Base-by-base conservation (phyloP, 1,140 invertebrate genomes). In the Macrotrachela quadricornifera region DNA sequence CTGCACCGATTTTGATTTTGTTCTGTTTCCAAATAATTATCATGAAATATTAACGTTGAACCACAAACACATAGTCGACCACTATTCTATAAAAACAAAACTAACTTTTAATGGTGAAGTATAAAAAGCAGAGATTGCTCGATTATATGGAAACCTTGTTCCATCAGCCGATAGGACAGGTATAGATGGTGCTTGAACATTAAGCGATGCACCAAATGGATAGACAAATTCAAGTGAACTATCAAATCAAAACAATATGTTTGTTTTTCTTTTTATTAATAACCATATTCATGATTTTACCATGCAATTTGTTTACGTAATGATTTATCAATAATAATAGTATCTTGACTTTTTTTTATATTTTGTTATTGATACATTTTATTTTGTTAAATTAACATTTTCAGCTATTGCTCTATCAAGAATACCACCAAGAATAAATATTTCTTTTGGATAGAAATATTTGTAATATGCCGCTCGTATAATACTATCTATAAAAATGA, bases 401-500 rank as follows among this genome's bases (percentile, higher is more conserved):
- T 73, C 69, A 42, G 75, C 66, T 37, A 79, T 65, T 6, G 75
- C 77, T 59, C 82, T 75, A 64, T 86, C 87, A 14, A 85, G 70
- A 42, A 90, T 76, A 15, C 84, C 85, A 71, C 84, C 83, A 1
- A 77, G 64, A 21, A 99, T 77, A 46, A 85, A 76, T 62, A 85
- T 90, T 71, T 97, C 92, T 68, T 97, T 99, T 11, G 92, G 92
- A 69, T 97, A 87, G 63, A 91, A 87, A 66, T 90, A 95, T 72
- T 94, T 94, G 72, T 86, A 86, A 63, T 91, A 96, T 61, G 87
- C 83, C 16, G 88, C 87, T 50, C 92, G 75, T 11, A 95, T 79
- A 1, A 96, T 83, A 62, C 79, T 80, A 73, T 97, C 90, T 88
- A 51, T 38, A 59, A 60, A n/a, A n/a, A n/a, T n/a, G n/a, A n/a